Conservation (phyloP, 2,113 vertebrate species). For the Perca flavescens region DNA sequence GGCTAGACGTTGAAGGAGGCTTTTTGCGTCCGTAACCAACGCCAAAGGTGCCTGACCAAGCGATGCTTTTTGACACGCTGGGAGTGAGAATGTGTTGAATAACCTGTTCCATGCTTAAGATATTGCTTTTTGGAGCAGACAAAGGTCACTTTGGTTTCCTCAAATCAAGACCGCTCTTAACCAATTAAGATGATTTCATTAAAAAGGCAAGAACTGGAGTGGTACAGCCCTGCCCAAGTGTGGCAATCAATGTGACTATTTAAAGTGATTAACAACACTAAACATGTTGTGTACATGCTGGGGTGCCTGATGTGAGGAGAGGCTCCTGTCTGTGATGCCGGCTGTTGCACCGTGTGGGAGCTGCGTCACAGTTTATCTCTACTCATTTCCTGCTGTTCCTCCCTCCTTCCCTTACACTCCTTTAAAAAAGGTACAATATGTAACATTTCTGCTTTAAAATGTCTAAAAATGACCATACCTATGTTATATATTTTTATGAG, state of each 20-base stretch:
- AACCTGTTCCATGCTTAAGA: not conserved
- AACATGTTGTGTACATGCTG: conserved; percentile 44
- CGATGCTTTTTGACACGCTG: too few species aligned
- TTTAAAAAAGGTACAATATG: too few species aligned
- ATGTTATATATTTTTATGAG: too few species aligned
- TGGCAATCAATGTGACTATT: conserved; percentile 27
- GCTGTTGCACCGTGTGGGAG: conserved; percentile 38
- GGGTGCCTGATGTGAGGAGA: conserved; percentile 26
- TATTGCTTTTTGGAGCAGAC: not conserved
- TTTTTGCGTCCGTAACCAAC: too few species aligned
- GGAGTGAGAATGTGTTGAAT: too few species aligned
- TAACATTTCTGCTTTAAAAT: too few species aligned
- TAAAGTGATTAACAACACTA: conserved; percentile 35
- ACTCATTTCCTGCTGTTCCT: not conserved
- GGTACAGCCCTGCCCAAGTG: not conserved
- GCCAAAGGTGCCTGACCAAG: too few species aligned
- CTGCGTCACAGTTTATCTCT: not conserved
- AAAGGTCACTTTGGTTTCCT: not conserved
- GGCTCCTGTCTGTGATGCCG: conserved; percentile 26
- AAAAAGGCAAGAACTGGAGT: not conserved
- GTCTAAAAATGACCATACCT: too few species aligned
- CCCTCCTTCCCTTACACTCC: not conserved
- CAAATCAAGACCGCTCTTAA: not conserved
- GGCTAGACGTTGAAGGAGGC: too few species aligned
- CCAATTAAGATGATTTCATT: conserved; percentile 9